Percentiles rank a stretch among this genome's conserved stretches.
phyloP scores from a whole-genome alignment of 2,888 invertebrate genomes.

The Hoplodrina blanda region DNA sequence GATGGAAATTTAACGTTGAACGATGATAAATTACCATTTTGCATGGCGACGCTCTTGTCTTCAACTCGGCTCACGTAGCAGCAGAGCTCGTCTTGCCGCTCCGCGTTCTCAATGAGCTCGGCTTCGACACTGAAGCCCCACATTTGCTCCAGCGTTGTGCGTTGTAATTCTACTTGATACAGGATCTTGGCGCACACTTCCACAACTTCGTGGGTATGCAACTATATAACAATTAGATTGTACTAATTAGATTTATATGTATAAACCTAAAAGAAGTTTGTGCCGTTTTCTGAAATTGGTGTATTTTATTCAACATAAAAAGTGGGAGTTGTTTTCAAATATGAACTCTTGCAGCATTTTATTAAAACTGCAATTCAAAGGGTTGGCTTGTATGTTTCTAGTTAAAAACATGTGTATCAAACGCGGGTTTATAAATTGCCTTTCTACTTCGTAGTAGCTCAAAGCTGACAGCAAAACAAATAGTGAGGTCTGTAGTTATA shows the following conservation, averaged over 20 bases:
- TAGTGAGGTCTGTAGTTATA: slow-evolving; percentile 36
- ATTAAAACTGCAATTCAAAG: slow-evolving; percentile 15
- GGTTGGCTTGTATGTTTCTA: not conserved
- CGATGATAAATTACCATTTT: slow-evolving; percentile 93
- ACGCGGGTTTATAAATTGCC: slow-evolving; percentile 26
- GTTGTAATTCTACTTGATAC: slow-evolving; percentile 98
- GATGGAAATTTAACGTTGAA: slow-evolving; percentile 42
- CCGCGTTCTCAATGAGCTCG: slow-evolving; percentile 98
- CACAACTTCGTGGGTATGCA: slow-evolving; percentile 98
- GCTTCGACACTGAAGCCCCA: slow-evolving; percentile 99
- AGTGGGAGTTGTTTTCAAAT: not conserved
- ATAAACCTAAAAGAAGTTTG: not conserved
- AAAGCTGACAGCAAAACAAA: slow-evolving; percentile 45
- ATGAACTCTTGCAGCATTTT: not conserved
- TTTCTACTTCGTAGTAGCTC: slow-evolving; percentile 9
- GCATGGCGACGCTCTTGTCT: slow-evolving; percentile 98
- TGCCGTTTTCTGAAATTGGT: not conserved
- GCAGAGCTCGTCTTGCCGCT: slow-evolving; percentile 98
- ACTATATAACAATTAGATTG: slow-evolving; percentile 85
- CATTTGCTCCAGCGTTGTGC: slow-evolving; percentile 97
- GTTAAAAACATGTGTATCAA: slow-evolving; percentile 31
- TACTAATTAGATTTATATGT: slow-evolving; percentile 11
- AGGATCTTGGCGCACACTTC: slow-evolving; percentile 99
- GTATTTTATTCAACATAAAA: not conserved
- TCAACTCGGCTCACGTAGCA: slow-evolving; percentile 99